Evolutionary conservation across 2,797 vertebrate genomes (phyloP).

Genomic region (Phalanger gymnotis): DNA sequence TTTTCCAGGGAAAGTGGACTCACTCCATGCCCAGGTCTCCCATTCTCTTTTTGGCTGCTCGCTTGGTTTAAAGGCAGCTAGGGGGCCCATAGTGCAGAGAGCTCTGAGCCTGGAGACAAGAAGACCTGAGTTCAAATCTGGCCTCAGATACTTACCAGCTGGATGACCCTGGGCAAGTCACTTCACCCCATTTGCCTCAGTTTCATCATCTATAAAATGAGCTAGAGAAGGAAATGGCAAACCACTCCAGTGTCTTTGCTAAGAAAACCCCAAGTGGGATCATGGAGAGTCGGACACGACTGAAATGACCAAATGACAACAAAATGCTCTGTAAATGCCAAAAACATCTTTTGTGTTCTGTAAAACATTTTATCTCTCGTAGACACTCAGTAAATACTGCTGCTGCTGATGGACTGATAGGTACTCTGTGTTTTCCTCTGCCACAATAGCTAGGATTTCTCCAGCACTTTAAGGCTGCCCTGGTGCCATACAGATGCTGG

Average conservation of each 20-base stretch:
- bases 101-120: not conserved
- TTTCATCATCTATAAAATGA: not conserved
- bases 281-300: not conserved
- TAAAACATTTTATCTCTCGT: too few species aligned
- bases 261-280: not conserved
- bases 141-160: not conserved
- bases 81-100: not conserved
- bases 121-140: not conserved
- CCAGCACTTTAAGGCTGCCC: not conserved
- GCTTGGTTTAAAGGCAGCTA: not conserved
- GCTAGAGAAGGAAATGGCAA: not conserved
- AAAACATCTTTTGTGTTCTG: not conserved
- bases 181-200: not conserved
- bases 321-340: too few species aligned
- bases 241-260: not conserved
- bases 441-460: not conserved
- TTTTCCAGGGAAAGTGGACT: too few species aligned
- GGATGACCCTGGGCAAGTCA: not conserved
- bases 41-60: not conserved
- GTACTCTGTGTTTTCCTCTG: not conserved
- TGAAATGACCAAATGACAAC: not conserved
- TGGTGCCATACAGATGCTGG: not conserved
- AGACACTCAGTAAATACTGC: not conserved
- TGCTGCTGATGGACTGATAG: not conserved
- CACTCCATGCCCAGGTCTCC: not conserved